These are phyloP conservation scores for Callosobruchus maculatus DNA, from an alignment of 2,888 invertebrate species.

Conservation along the genomic window DNA sequence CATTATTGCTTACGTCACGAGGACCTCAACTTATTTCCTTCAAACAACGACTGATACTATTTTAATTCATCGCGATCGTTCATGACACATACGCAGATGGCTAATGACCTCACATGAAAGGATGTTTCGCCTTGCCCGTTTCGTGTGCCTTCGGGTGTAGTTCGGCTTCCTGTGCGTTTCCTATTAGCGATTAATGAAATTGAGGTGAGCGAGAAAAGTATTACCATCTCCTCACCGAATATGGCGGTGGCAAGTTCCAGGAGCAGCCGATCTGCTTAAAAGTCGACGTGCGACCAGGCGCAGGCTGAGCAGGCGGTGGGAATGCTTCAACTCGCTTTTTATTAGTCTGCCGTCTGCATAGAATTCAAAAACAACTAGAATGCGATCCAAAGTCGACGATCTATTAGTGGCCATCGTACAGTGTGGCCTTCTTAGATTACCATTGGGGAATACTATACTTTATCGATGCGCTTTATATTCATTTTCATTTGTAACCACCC, in stretches of 20 bases:
- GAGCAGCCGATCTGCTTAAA: neutral
- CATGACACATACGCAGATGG: neutral
- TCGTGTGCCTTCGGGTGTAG: neutral
- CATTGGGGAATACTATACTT: too few species aligned
- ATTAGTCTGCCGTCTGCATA: neutral
- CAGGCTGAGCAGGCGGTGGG: neutral
- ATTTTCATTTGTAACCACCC: too few species aligned
- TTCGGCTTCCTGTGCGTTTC: neutral
- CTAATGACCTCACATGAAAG: neutral
- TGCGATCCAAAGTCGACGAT: neutral
- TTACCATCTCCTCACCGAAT: neutral
- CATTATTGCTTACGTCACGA: too few species aligned
- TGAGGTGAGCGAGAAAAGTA: neutral
- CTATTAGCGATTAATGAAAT: neutral
- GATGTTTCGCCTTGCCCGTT: neutral
- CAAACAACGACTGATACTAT: neutral
- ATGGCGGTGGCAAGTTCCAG: neutral
- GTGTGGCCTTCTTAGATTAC: neutral
- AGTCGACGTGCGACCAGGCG: neutral
- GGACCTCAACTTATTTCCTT: neutral
- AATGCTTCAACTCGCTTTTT: neutral
- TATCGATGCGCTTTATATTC: neutral
- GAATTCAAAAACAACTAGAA: neutral
- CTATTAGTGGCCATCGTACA: neutral
- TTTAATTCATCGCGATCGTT: neutral